Evolutionary conservation across 2,888 invertebrate genomes (phyloP), one percentile per base, ranked within the genome.

Genomic region (Ernsta delagoae): DNA sequence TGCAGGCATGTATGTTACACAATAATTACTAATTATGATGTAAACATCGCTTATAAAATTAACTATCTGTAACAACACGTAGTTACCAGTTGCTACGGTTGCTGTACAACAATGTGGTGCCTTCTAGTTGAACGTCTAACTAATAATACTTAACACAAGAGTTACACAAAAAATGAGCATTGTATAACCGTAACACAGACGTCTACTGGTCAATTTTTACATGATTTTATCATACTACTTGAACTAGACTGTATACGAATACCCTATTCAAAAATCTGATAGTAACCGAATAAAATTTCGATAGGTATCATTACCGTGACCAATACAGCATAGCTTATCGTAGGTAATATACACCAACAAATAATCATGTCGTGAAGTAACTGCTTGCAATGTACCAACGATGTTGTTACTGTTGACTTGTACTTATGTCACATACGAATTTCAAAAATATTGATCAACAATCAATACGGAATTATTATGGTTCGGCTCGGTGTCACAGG

Each of bases 271-370:
- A 9, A 54, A 68, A 77, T 78, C 75, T 74, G 77, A 78, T 78
- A 76, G 65, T 16, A 65, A 60, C 59, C 11, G 60, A 65, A 65
- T 66, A 72, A 75, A 75, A 73, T 75, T 76, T 76, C 73, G 74
- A 73, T 75, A n/a, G 70, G 74, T 72, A 67, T 74, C 74, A 76
- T 85, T 85, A 84, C 79, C 84, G 87, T 84, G 82, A 79, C 84
- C 79, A 80, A 81, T 78, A 77, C 24, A 74, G 77, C 74, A 73
- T 72, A 73, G 70, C 66, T 78, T 74, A 77, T 77, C 70, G 75
- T n/a, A 24, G 3, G 24, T 74, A 78, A 77, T 71, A 69, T 72
- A 70, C 73, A 73, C 72, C 74, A 71, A 75, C 77, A 74, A 79
- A 81, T 82, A 24, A 24, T 24, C 79, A 80, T 72, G 72, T 71